Evolutionary conservation across 2,797 vertebrate species (phyloP).

Genomic region (Siniperca undulata): DNA sequence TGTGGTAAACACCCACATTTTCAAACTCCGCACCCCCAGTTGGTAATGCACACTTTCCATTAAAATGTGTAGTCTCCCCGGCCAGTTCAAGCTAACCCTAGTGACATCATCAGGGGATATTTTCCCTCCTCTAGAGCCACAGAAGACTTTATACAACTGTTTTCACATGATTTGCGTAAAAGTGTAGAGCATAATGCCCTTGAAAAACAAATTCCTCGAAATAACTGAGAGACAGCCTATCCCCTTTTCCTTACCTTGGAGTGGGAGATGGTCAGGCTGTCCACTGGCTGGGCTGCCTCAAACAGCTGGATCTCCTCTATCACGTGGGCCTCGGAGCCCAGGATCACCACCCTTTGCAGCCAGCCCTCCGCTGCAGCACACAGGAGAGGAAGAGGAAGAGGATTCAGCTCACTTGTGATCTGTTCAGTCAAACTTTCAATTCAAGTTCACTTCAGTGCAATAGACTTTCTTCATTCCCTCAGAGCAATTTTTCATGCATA

Average conservation of each 20-base stretch:
- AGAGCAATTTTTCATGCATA: slow-evolving; percentile 38
- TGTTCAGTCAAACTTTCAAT: slow-evolving; percentile 30
- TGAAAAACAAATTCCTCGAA: neutral
- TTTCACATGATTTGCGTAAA: neutral
- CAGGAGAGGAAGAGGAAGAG: slow-evolving; percentile 16
- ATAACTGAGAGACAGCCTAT: neutral
- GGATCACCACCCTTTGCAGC: slow-evolving; percentile 92
- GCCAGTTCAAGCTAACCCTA: neutral
- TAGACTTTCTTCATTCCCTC: neutral
- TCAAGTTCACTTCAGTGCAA: slow-evolving; percentile 7
- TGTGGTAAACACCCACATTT: neutral
- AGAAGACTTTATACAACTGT: neutral
- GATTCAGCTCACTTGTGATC: slow-evolving; percentile 27
- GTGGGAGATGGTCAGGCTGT: slow-evolving; percentile 92
- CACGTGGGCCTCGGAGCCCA: slow-evolving; percentile 88
- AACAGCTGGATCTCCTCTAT: slow-evolving; percentile 98
- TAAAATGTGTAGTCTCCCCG: neutral
- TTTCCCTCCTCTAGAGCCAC: neutral
- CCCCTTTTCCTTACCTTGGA: slow-evolving; percentile 85
- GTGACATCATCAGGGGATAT: neutral
- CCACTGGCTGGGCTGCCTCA: slow-evolving; percentile 88
- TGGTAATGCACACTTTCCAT: neutral
- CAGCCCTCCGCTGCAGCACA: slow-evolving; percentile 89
- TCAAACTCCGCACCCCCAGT: neutral
- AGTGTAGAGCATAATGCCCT: neutral